These are phyloP conservation scores for Riparia riparia DNA, from an alignment of 2,113 vertebrate species.

Conservation along the genomic window DNA sequence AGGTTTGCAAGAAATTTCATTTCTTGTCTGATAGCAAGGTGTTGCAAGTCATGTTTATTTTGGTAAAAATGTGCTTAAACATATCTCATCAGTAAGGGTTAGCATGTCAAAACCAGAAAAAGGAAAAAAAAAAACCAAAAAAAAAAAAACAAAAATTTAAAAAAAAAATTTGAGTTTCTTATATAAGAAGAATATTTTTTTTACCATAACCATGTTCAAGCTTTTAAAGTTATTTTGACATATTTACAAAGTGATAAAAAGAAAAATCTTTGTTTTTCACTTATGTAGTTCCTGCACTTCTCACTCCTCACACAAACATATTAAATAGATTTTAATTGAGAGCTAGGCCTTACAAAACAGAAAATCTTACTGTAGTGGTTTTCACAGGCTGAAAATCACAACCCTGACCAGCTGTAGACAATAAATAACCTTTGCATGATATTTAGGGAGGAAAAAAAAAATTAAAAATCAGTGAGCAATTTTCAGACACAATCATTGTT, in stretches of 20 bases:
- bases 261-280: neutral
- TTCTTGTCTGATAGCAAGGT: neutral
- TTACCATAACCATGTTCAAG: neutral
- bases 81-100: neutral
- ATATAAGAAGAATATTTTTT: neutral
- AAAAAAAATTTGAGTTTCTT: neutral
- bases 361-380: neutral
- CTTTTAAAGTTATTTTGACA: neutral
- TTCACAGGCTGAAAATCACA: slow-evolving; percentile 7
- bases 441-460: neutral
- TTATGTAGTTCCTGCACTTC: neutral
- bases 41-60: neutral
- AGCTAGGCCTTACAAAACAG: neutral
- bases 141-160: too few relatives aligned
- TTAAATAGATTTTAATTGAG: neutral
- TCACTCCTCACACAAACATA: neutral
- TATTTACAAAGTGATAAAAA: neutral
- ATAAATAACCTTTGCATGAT: neutral
- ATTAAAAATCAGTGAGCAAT: neutral
- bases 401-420: neutral
- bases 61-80: neutral
- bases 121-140: neutral
- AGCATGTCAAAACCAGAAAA: neutral
- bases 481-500: neutral
- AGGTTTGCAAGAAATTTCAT: neutral